Conservation (phyloP, 2,797 vertebrate species). For the Phoxinus dragarum region DNA sequence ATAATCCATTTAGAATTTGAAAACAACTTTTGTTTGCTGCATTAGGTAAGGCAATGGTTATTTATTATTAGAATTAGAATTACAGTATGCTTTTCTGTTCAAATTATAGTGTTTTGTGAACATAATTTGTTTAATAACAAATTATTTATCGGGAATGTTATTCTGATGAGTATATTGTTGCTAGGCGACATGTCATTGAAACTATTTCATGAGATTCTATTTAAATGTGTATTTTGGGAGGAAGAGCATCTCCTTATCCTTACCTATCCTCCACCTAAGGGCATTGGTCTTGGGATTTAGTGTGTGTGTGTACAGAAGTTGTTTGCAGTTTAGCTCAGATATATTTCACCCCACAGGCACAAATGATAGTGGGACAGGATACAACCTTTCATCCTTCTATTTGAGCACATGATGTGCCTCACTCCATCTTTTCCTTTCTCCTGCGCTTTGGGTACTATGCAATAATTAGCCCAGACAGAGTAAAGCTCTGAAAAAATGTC, state of each 20-base stretch:
- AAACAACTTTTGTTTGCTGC: too few species aligned
- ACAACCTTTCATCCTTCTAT: slow-evolving; percentile 41
- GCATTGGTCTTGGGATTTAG: background rate
- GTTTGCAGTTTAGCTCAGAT: background rate
- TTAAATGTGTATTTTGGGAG: background rate
- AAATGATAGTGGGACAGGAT: slow-evolving; percentile 22
- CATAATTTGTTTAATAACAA: background rate
- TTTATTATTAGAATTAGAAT: too few species aligned
- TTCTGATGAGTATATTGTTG: too few species aligned
- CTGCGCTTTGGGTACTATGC: slow-evolving; percentile 56
- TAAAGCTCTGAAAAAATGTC: slow-evolving; percentile 74
- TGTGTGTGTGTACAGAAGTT: background rate
- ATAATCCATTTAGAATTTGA: too few species aligned
- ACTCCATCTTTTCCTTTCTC: slow-evolving; percentile 50
- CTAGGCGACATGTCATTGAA: too few species aligned
- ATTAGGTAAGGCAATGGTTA: too few species aligned
- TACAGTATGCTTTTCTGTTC: background rate
- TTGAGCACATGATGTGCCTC: background rate
- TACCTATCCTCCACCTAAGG: background rate
- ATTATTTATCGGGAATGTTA: background rate
- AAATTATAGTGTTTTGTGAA: background rate
- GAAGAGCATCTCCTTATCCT: background rate
- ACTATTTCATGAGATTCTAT: too few species aligned
- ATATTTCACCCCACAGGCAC: background rate
- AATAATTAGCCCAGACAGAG: slow-evolving; percentile 66